Percentiles rank a stretch among this genome's conserved stretches.
phyloP scores from a whole-genome alignment of 2,888 invertebrate species.

The Stegophylla sp. region DNA sequence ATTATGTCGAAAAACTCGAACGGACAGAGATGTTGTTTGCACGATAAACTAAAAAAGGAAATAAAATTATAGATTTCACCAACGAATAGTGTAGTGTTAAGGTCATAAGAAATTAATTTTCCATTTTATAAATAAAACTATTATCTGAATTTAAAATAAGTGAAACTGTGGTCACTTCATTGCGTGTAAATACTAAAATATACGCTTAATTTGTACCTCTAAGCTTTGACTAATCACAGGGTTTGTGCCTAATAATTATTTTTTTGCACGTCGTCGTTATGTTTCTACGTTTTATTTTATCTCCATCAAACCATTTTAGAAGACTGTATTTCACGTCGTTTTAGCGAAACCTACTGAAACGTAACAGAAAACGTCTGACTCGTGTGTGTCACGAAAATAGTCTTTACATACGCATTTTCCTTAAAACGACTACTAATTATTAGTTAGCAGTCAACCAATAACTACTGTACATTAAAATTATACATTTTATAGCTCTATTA shows the following conservation, averaged over 20 bases:
- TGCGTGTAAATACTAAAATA: too few relatives aligned
- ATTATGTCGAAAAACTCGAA: neutral
- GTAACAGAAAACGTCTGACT: too few relatives aligned
- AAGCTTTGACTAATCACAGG: neutral
- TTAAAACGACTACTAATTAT: too few relatives aligned
- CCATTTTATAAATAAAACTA: neutral
- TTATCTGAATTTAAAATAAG: constrained; percentile 9
- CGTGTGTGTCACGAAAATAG: too few relatives aligned
- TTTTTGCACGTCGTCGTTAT: neutral
- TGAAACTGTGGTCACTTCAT: neutral
- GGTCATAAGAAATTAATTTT: constrained; percentile 12
- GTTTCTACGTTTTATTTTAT: neutral
- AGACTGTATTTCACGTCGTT: neutral
- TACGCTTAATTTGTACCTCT: neutral
- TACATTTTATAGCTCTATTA: too few relatives aligned
- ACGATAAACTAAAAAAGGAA: neutral
- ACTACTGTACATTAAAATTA: too few relatives aligned
- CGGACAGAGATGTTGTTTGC: neutral
- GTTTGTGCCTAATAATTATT: neutral
- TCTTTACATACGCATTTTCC: neutral
- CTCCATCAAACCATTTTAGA: neutral
- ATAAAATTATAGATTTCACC: constrained; percentile 26
- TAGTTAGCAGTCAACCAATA: too few relatives aligned
- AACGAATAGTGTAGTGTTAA: constrained; percentile 6
- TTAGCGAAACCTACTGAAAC: too few relatives aligned